Evolutionary conservation across 2,113 vertebrate species (phyloP), one percentile per base, ranked within the genome.

Genomic region (Cochlearius cochlearius): DNA sequence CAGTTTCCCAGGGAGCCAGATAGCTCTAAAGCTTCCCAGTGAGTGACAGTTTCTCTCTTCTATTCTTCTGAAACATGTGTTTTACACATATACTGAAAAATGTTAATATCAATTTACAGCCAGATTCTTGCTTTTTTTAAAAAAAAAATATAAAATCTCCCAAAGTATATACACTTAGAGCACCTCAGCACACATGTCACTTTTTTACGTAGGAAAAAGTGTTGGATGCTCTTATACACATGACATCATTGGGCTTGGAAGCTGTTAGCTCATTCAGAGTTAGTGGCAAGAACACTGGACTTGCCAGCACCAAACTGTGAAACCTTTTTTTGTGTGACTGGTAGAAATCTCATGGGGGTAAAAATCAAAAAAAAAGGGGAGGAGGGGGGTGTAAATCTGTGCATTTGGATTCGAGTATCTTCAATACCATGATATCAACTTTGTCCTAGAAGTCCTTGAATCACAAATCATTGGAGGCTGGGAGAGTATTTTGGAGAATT

Each of bases 11-110:
- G 94, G 96, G 95, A 97, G 96, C 97, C 94, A 97, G 94, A 94
- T 95, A 96, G 94, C 95, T 97, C 95, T 97, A 96, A 97, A 97
- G 96, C 95, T 95, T 97, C 96, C 97, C 95, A 95, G 96, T 97
- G 97, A 97, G 94, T 97, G 96, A 96, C 96, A 97, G 96, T 97
- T 97, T 97, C 93, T 97, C 95, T 97, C 96, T 97, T 97, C 92
- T 97, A 97, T 97, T 97, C 97, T 97, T 95, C 95, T 97, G 77
- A 95, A 95, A 89, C 92, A 96, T 96, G 92, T 97, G 96, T 95
- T 95, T 97, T 95, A 95, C 96, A 97, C 96, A 96, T 97, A 94
- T 96, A 92, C 94, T 97, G 95, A 88, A 94, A 97, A 97, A 97
- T 96, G 96, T 96, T 96, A 95, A 96, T 97, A 97, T 75, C 93